Conservation (phyloP, 2,797 vertebrate genomes). For the Notolabrus celidotus region DNA sequence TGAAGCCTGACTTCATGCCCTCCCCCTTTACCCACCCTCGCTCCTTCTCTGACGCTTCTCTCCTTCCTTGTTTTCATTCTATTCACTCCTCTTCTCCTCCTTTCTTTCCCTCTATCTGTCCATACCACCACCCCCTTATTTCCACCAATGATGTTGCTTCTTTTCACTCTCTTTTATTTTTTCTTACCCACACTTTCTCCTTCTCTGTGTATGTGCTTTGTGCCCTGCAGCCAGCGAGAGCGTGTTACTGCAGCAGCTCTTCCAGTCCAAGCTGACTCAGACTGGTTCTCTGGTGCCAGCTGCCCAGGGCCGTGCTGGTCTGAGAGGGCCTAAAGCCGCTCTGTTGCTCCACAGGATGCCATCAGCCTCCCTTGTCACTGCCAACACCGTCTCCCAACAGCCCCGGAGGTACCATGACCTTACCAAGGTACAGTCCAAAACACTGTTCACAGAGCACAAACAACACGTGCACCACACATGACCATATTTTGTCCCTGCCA, state of each 20-base stretch:
- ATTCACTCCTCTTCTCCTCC: constrained; percentile 20
- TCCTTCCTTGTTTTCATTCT: constrained; percentile 57
- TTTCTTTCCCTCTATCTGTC: constrained; percentile 17
- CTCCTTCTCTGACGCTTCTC: constrained; percentile 43
- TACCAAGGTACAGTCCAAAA: constrained; percentile 86
- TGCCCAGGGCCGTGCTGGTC: constrained; percentile 83
- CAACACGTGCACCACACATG: not conserved
- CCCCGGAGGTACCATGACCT: constrained; percentile 89
- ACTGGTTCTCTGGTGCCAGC: constrained; percentile 92
- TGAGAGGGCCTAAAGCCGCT: constrained; percentile 88
- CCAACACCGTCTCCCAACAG: constrained; percentile 71
- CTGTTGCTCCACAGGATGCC: constrained; percentile 86
- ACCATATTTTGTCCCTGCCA: too few species aligned
- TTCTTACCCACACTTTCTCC: constrained; percentile 32
- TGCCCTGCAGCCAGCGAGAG: constrained; percentile 92
- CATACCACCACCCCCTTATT: constrained; percentile 56
- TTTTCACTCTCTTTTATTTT: constrained; percentile 55
- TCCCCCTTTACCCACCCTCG: constrained; percentile 5
- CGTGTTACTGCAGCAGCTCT: constrained; percentile 93
- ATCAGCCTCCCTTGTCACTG: constrained; percentile 60
- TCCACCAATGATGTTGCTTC: constrained; percentile 74
- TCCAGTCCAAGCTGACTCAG: constrained; percentile 94
- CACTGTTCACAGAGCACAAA: constrained; percentile 3
- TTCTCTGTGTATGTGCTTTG: constrained; percentile 63
- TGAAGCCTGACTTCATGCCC: constrained; percentile 30